Conservation (phyloP, 2,113 vertebrate species). For the Syngnathus scovelli region DNA sequence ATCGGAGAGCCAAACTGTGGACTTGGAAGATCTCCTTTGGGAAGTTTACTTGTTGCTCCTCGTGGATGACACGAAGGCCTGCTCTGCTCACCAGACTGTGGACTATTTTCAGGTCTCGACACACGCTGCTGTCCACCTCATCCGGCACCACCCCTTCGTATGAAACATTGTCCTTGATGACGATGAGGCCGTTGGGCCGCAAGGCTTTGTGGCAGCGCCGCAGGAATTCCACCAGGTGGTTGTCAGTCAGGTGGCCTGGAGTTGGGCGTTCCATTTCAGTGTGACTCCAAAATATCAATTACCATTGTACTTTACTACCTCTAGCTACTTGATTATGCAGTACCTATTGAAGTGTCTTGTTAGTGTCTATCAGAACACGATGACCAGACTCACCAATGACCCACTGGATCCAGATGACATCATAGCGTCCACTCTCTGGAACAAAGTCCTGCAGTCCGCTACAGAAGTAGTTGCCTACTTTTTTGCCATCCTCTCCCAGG, state of each 20-base stretch:
- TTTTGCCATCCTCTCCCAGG: constrained; percentile 82
- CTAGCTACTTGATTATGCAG: no score
- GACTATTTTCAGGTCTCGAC: constrained; percentile 80
- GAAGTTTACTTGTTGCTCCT: constrained; percentile 88
- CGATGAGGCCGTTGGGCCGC: constrained; percentile 80
- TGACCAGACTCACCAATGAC: constrained; percentile 84
- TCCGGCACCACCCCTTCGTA: constrained; percentile 90
- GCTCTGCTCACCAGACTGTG: constrained; percentile 73
- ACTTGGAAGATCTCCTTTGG: constrained; percentile 95
- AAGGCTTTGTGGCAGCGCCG: constrained; percentile 78
- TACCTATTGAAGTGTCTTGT: neutral
- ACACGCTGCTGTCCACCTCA: constrained; percentile 96
- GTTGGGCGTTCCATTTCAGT: neutral
- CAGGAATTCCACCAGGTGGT: constrained; percentile 85
- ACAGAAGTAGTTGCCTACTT: constrained; percentile 89
- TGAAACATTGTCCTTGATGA: constrained; percentile 97
- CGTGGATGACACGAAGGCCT: constrained; percentile 77
- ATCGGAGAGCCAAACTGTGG: constrained; percentile 88
- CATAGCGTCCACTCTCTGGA: constrained; percentile 79
- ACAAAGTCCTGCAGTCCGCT: constrained; percentile 88
- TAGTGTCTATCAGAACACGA: neutral
- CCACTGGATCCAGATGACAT: constrained; percentile 99
- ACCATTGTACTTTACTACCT: no score
- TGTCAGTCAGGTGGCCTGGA: constrained; percentile 87
- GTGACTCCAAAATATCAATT: neutral